Evolutionary conservation across 2,888 invertebrate species (phyloP).

Genomic region (Halocaridina rubra): DNA sequence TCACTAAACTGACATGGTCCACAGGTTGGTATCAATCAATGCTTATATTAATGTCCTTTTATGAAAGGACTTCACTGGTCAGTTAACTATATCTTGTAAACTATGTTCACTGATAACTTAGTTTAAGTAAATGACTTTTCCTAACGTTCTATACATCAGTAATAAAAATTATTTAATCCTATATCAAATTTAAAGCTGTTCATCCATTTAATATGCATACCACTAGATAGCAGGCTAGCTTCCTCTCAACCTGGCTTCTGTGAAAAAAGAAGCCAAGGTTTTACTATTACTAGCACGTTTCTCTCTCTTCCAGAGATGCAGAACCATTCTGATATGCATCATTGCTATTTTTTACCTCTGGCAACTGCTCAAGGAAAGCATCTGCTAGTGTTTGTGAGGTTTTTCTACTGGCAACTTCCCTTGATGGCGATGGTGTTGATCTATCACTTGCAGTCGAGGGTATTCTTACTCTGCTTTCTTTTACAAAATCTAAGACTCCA

Average conservation of each 20-base stretch:
- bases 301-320: slow-evolving; percentile 37
- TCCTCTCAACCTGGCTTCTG: neutral
- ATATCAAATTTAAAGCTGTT: slow-evolving; percentile 34
- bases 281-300: slow-evolving; percentile 29
- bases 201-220: slow-evolving; percentile 31
- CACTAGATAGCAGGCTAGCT: slow-evolving; percentile 10
- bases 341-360: slow-evolving; percentile 44
- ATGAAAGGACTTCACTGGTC: slow-evolving; percentile 3
- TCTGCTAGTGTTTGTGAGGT: slow-evolving; percentile 62
- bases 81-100: slow-evolving; percentile 2
- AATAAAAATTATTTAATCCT: slow-evolving; percentile 35
- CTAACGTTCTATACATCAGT: slow-evolving; percentile 33
- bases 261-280: neutral
- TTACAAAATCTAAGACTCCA: slow-evolving; percentile 21
- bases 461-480: slow-evolving; percentile 21
- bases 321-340: slow-evolving; percentile 47
- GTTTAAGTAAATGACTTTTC: slow-evolving; percentile 27
- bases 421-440: slow-evolving; percentile 26
- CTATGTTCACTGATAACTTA: slow-evolving; percentile 9
- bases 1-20: slow-evolving; percentile 34
- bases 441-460: slow-evolving; percentile 28
- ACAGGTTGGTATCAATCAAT: slow-evolving; percentile 8
- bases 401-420: slow-evolving; percentile 39
- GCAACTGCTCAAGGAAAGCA: slow-evolving; percentile 63
- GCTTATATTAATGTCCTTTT: slow-evolving; percentile 29